Evolutionary conservation across 2,113 vertebrate species (phyloP), one percentile per base, ranked within the genome.

Genomic region (Platysteira castanea): DNA sequence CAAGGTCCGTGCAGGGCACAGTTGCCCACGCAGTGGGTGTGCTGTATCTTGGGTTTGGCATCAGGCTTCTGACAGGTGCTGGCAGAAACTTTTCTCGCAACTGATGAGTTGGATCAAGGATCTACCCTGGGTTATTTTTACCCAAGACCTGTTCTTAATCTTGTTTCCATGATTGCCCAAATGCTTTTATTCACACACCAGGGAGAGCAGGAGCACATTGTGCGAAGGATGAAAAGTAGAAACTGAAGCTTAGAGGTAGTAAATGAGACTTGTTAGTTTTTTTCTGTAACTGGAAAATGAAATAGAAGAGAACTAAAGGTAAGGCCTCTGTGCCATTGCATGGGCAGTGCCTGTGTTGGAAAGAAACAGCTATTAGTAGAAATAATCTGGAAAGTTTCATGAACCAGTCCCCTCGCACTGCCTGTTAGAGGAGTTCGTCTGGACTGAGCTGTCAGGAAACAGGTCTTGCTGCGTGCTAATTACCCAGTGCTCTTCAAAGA

Each of bases 1-100:
- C 8, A 4, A 15, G 21, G 5, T 49, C 70, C 52, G 18, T 0
- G 0, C 19, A 26, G 27, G 30, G n/a, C 9, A 0, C 3, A 4
- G 15, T 12, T 60, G 20, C 13, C 35, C 4, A 3, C 1, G 0
- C 14, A 13, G 11, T 9, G 9, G 5, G 4, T 39, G 18, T 30
- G 15, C 27, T 47, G 21, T 21, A 0, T 19, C 5, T 4, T 33
- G 37, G 3, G 1, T 37, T 61, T 74, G 54, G 14, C 8, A 0
- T 23, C 33, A 30, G 7, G 19, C n/a, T 30, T 24, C n/a, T 44
- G 18, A 18, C 21, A 49, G 50, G 14, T 56, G 41, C 50, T 57
- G 27, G 13, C 52, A 10, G 27, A 20, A 6, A 16, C 3, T 0
- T 47, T 67, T 46, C 9, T 71, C 14, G 27, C 27, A 26, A 0